These are phyloP conservation scores for Leucosticte australis DNA, from an alignment of 2,113 vertebrate genomes.

Conservation along the genomic window DNA sequence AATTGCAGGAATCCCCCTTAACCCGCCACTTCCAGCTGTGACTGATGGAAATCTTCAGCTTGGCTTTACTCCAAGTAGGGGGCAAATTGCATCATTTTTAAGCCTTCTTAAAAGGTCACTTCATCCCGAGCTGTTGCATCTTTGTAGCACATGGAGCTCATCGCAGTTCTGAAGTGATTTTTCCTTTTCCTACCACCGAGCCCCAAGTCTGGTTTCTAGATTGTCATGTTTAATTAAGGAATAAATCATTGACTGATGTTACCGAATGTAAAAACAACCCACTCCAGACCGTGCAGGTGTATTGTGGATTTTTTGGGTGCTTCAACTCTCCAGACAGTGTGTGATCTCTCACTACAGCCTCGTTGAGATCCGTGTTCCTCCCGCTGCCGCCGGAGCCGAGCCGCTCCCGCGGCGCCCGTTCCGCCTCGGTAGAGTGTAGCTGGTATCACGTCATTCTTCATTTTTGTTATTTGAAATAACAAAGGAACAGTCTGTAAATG, in stretches of 20 bases:
- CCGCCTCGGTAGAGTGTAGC: conserved; percentile 10
- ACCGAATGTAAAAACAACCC: conserved; percentile 57
- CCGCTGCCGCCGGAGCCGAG: background rate
- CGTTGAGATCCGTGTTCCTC: background rate
- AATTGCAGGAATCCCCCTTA: background rate
- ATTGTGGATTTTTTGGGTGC: conserved; percentile 58
- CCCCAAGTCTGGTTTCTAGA: conserved; percentile 54
- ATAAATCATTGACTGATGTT: conserved; percentile 10
- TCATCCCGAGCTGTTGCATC: conserved; percentile 60
- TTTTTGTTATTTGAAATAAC: conserved; percentile 62
- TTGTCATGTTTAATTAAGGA: conserved; percentile 28
- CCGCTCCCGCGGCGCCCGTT: background rate
- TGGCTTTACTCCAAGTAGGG: conserved; percentile 26
- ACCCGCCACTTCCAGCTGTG: background rate
- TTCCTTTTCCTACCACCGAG: background rate
- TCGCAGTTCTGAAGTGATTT: conserved; percentile 46
- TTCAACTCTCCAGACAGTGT: conserved; percentile 9
- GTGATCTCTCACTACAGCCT: conserved; percentile 47
- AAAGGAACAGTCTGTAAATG: conserved; percentile 64
- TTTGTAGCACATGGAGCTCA: conserved; percentile 60
- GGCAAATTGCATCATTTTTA: conserved; percentile 15
- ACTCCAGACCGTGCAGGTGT: conserved; percentile 66
- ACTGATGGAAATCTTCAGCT: conserved; percentile 58
- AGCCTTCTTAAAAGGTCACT: conserved; percentile 44
- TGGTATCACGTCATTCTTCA: conserved; percentile 42